These are phyloP conservation scores for Gibbula magus DNA, from an alignment of 2,888 invertebrate species.

Conservation along the genomic window DNA sequence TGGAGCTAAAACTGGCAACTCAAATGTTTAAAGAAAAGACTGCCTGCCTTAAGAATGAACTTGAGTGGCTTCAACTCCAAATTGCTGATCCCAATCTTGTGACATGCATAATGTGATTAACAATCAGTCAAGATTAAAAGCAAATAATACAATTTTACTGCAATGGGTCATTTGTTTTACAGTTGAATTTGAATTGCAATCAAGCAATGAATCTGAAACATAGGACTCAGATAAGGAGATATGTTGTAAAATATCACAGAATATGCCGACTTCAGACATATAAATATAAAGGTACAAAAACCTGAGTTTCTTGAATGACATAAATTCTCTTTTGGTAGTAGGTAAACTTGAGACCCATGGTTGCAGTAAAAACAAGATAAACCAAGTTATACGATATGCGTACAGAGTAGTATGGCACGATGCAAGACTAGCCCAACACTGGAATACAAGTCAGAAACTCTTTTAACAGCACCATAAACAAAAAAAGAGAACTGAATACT, in stretches of 20 bases:
- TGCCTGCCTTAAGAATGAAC: no score
- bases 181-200: neutral
- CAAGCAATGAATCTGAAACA: constrained; percentile 15
- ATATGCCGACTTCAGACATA: constrained; percentile 22
- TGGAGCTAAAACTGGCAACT: no score
- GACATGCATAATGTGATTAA: constrained; percentile 15
- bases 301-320: constrained; percentile 24
- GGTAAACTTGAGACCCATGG: constrained; percentile 19
- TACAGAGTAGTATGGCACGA: constrained; percentile 17
- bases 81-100: constrained; percentile 14
- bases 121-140: constrained; percentile 25
- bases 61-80: no score
- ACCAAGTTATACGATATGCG: constrained; percentile 1
- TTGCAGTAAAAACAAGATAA: constrained; percentile 24
- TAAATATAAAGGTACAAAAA: constrained; percentile 28
- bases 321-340: constrained; percentile 25
- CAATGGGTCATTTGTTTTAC: constrained; percentile 22
- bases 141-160: constrained; percentile 20
- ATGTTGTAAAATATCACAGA: constrained; percentile 28
- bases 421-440: constrained; percentile 27
- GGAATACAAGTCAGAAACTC: constrained; percentile 12
- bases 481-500: neutral
- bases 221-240: constrained; percentile 8
- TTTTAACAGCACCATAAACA: constrained; percentile 10
- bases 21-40: no score